These are phyloP conservation scores for Alosa alosa DNA, from an alignment of 2,113 vertebrate species.

Conservation along the genomic window DNA sequence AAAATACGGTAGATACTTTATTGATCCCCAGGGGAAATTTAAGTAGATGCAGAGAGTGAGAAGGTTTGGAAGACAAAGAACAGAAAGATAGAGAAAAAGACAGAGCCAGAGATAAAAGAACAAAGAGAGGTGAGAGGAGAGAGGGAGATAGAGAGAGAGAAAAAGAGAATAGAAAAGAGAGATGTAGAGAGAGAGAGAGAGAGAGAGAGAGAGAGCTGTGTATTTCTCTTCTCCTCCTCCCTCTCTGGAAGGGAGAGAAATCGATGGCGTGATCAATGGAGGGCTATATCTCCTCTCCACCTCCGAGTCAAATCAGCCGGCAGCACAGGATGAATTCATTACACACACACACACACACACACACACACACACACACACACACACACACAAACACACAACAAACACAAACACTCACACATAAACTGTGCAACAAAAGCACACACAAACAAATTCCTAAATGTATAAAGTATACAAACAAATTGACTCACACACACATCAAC, in stretches of 20 bases:
- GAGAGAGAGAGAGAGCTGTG: conserved; percentile 62
- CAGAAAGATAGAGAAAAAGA: background rate
- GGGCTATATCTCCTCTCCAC: conserved; percentile 59
- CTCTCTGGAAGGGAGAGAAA: conserved; percentile 66
- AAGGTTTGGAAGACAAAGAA: background rate
- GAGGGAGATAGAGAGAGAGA: background rate
- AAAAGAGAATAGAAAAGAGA: background rate
- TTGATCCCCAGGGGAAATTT: no score
- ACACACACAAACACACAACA: background rate
- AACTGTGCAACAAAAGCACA: background rate
- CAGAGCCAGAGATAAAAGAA: background rate
- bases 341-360: conserved; percentile 14
- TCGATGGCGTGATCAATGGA: conserved; percentile 70
- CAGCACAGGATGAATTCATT: conserved; percentile 24
- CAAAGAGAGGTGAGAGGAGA: background rate
- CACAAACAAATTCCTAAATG: background rate
- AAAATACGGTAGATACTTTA: no score
- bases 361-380: background rate
- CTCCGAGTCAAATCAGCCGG: conserved; percentile 11
- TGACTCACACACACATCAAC: background rate
- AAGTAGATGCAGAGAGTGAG: background rate
- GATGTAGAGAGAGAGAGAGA: conserved; percentile 39
- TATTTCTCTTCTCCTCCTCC: conserved; percentile 66
- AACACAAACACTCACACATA: background rate
- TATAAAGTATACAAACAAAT: background rate